Evolutionary conservation across 1,140 invertebrate species (phyloP).

Genomic region (Lordiphosa clarofinis): DNA sequence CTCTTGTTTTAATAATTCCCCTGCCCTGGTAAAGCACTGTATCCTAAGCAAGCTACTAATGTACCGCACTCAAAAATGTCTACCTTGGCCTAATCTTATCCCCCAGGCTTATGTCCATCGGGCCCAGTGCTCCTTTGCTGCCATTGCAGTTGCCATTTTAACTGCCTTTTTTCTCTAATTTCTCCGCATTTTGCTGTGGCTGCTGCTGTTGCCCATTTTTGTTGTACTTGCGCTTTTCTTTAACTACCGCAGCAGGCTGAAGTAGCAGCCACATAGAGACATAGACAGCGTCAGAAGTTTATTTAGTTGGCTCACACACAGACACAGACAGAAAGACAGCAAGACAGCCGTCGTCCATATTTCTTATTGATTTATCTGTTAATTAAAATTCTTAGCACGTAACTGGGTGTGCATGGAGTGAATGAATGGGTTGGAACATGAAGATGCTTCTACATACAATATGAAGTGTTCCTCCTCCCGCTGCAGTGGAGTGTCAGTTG

Average conservation of each 20-base stretch:
- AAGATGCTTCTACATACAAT: conserved; percentile 31
- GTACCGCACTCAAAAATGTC: not conserved
- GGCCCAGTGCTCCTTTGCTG: conserved; percentile 16
- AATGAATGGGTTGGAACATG: conserved; percentile 27
- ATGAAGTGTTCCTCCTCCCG: conserved; percentile 28
- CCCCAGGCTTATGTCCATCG: conserved; percentile 25
- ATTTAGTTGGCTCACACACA: conserved; percentile 57
- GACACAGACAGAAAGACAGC: conserved; percentile 33
- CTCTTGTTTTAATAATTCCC: too few relatives aligned
- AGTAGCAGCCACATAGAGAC: conserved; percentile 30
- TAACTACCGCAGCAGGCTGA: conserved; percentile 15
- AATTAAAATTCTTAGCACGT: conserved; percentile 78
- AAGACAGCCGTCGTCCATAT: conserved; percentile 76
- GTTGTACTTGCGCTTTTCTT: conserved; percentile 61
- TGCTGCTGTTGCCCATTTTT: conserved; percentile 48
- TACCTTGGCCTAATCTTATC: conserved; percentile 8
- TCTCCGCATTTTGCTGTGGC: conserved; percentile 30
- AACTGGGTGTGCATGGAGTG: conserved; percentile 48
- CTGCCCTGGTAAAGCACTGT: too few relatives aligned
- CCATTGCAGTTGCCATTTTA: conserved; percentile 55
- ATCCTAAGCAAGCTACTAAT: too few relatives aligned
- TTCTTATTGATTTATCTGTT: conserved; percentile 78
- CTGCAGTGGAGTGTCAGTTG: conserved; percentile 7
- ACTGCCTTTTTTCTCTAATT: conserved; percentile 68
- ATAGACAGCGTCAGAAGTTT: conserved; percentile 56